phyloP scores from a whole-genome alignment of 1,140 invertebrate genomes.

The Portunus trituberculatus region DNA sequence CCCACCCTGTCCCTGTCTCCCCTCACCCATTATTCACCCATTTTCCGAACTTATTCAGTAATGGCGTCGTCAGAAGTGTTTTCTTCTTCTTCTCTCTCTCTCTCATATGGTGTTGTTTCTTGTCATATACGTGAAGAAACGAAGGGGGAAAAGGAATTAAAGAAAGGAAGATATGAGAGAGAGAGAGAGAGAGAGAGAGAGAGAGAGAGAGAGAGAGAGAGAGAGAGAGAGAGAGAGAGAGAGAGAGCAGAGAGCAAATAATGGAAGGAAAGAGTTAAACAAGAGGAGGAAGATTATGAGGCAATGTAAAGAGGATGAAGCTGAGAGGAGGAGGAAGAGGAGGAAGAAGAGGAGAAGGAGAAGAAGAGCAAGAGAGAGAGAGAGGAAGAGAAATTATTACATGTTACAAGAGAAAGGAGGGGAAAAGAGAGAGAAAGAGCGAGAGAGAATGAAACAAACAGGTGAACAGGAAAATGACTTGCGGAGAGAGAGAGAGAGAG shows the following conservation, averaged over 20 bases:
- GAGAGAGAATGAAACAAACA: background rate
- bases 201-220: conserved; percentile 51
- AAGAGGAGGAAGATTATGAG: no score
- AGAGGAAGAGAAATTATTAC: background rate
- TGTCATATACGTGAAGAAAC: background rate
- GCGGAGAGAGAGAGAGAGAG: background rate
- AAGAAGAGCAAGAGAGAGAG: no score
- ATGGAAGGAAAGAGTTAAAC: background rate
- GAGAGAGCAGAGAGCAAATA: background rate
- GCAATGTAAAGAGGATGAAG: background rate
- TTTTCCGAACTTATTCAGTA: conserved; percentile 11
- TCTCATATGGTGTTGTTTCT: background rate
- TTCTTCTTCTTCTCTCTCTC: background rate
- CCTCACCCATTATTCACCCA: background rate
- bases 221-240: conserved; percentile 33
- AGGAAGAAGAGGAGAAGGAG: background rate
- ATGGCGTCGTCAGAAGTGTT: conserved; percentile 15
- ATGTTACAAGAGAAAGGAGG: background rate
- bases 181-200: conserved; percentile 65
- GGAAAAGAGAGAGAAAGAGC: conserved; percentile 45
- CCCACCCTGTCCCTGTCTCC: conserved; percentile 28
- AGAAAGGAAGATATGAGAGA: conserved; percentile 30
- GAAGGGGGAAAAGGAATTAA: conserved; percentile 1
- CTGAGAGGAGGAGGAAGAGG: background rate
- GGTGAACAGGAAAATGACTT: no score